phyloP scores from a whole-genome alignment of 2,113 vertebrate genomes.

The Takifugu flavidus region DNA sequence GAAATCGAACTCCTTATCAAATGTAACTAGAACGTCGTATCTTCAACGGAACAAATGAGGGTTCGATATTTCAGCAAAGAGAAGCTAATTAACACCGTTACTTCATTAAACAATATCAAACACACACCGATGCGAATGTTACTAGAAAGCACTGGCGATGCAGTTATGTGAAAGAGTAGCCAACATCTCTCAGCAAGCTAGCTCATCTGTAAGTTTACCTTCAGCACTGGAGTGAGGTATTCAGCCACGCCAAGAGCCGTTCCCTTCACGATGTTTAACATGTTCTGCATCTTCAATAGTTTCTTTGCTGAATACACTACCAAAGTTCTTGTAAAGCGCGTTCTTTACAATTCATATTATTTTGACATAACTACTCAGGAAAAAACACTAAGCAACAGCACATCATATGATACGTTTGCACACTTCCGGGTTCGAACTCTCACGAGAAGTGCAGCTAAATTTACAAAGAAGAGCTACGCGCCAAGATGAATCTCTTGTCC shows the following conservation, averaged over 20 bases:
- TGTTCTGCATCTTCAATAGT: slow-evolving; percentile 86
- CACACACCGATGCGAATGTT: not conserved
- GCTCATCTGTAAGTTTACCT: slow-evolving; percentile 76
- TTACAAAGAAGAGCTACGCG: not conserved
- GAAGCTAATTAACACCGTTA: not conserved
- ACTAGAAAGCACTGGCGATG: not conserved
- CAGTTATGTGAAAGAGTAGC: slow-evolving; percentile 7
- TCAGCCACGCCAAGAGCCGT: slow-evolving; percentile 95
- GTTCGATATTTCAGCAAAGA: not conserved
- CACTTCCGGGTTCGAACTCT: slow-evolving; percentile 55
- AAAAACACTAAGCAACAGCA: slow-evolving; percentile 3
- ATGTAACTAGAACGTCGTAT: not conserved
- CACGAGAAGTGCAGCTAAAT: slow-evolving; percentile 32
- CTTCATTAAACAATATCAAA: not conserved
- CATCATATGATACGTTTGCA: slow-evolving; percentile 61
- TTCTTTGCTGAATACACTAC: not conserved
- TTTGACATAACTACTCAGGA: slow-evolving; percentile 24
- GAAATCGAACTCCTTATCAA: not conserved
- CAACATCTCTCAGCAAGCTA: slow-evolving; percentile 27
- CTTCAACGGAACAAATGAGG: not conserved
- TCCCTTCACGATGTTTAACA: slow-evolving; percentile 95
- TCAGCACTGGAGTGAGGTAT: slow-evolving; percentile 92
- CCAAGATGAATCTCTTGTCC: no score
- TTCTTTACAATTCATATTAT: slow-evolving; percentile 2
- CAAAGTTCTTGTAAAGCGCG: not conserved